A percentile compares a stretch with the other conserved stretches of the same genome.
Evolutionary conservation across 1,140 invertebrate species (phyloP).

Genomic region (Drosophila pseudoananassae): DNA sequence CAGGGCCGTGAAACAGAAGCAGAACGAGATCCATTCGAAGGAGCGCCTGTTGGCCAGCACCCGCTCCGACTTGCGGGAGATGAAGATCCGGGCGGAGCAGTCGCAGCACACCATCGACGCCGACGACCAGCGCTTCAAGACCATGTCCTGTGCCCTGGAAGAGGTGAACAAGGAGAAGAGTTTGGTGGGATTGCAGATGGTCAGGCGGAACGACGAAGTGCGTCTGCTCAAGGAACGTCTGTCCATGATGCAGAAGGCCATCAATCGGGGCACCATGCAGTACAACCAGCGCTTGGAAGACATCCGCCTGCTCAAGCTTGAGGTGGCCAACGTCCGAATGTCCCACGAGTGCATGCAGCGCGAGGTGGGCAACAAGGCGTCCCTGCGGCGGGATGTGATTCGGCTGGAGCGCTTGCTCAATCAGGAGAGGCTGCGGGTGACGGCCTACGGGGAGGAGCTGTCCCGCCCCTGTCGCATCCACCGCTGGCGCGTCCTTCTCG

Average conservation of each 20-base stretch:
- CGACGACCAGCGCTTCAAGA: constrained; percentile 85
- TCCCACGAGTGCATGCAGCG: constrained; percentile 87
- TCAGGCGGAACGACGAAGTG: constrained; percentile 90
- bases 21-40: constrained; percentile 84
- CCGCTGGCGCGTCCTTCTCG: constrained; percentile 89
- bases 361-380: constrained; percentile 86
- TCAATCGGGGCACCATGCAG: constrained; percentile 87
- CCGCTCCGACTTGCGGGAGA: constrained; percentile 85
- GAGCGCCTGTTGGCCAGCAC: constrained; percentile 82
- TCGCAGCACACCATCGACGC: constrained; percentile 77
- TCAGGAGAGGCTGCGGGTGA: constrained; percentile 88
- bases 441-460: constrained; percentile 90
- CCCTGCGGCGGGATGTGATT: constrained; percentile 88
- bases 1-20: constrained; percentile 88
- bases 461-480: constrained; percentile 93
- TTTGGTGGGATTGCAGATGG: constrained; percentile 89
- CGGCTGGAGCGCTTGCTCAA: constrained; percentile 90
- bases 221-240: constrained; percentile 89
- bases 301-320: constrained; percentile 90
- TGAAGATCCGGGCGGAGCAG: constrained; percentile 85
- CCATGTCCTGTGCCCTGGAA: constrained; percentile 87
- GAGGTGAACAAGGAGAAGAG: constrained; percentile 88
- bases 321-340: constrained; percentile 88
- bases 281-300: constrained; percentile 90
- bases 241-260: constrained; percentile 87